These are phyloP conservation scores for Oceanodroma leucorhoa DNA, from an alignment of 2,797 vertebrate genomes.

Conservation along the genomic window DNA sequence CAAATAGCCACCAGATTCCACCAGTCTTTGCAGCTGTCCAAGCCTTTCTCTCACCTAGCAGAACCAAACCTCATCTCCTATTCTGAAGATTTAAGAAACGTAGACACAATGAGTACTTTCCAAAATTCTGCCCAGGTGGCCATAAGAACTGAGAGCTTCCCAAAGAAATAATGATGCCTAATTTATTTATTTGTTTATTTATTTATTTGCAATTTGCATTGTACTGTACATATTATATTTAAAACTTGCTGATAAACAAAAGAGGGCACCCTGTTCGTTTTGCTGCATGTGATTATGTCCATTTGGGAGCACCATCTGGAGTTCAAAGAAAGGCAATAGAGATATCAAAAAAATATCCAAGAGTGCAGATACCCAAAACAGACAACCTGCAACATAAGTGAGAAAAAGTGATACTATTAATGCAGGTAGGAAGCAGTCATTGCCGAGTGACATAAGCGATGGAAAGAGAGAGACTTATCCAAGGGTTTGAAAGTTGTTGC, in stretches of 20 bases:
- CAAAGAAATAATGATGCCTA: background rate
- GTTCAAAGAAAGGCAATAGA: background rate
- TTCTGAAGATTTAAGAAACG: background rate
- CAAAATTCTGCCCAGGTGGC: background rate
- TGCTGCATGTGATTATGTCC: accelerated
- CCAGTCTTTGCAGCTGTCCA: background rate
- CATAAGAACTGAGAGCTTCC: background rate
- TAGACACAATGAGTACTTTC: background rate
- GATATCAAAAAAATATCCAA: background rate
- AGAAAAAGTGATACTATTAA: background rate
- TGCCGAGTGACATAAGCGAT: background rate
- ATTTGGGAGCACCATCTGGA: background rate
- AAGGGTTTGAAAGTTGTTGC: background rate
- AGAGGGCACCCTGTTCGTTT: background rate
- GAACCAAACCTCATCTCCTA: background rate
- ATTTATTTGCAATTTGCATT: background rate
- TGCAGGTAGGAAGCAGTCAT: background rate
- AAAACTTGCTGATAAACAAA: background rate
- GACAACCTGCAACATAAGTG: background rate
- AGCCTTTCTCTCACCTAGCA: background rate
- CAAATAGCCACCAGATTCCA: background rate
- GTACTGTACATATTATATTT: background rate
- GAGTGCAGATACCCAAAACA: background rate
- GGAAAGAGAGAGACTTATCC: background rate
- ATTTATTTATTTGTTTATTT: background rate